Evolutionary conservation across 1,140 invertebrate species (phyloP).

Genomic region (Penaeus chinensis): DNA sequence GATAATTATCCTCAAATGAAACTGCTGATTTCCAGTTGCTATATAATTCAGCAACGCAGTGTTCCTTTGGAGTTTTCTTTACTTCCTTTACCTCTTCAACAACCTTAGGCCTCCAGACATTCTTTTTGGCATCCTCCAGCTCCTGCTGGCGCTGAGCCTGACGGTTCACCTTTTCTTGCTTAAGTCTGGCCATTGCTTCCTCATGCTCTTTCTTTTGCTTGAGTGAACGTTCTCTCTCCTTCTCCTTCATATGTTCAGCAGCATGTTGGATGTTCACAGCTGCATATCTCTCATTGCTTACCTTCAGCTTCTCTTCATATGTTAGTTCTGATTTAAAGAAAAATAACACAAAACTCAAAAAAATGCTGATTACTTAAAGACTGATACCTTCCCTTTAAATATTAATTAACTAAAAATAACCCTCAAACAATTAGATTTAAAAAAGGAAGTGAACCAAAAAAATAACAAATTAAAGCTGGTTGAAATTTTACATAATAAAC

Average conservation of each 20-base stretch:
- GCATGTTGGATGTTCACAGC: slow-evolving; percentile 62
- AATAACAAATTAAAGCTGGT: too few relatives aligned
- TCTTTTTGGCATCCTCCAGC: slow-evolving; percentile 58
- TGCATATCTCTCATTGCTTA: slow-evolving; percentile 62
- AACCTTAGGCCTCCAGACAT: slow-evolving; percentile 62
- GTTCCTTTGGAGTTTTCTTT: slow-evolving; percentile 68
- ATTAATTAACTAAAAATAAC: too few relatives aligned
- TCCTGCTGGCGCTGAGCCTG: slow-evolving; percentile 50
- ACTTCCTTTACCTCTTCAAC: slow-evolving; percentile 68
- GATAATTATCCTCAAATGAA: slow-evolving; percentile 59
- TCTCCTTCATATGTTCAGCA: slow-evolving; percentile 62
- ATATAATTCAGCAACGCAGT: slow-evolving; percentile 57
- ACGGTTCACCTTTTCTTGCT: slow-evolving; percentile 43
- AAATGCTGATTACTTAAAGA: slow-evolving; percentile 20
- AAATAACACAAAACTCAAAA: slow-evolving; percentile 28
- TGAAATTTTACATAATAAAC: too few relatives aligned
- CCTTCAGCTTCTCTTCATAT: slow-evolving; percentile 63
- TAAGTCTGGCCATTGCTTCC: slow-evolving; percentile 54
- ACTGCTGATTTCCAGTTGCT: slow-evolving; percentile 60
- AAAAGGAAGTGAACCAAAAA: too few relatives aligned
- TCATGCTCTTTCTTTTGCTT: slow-evolving; percentile 58
- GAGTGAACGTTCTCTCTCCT: slow-evolving; percentile 57
- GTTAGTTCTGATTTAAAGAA: slow-evolving; percentile 58
- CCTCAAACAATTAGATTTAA: too few relatives aligned
- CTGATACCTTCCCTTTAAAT: background rate